Evolutionary conservation across 2,888 invertebrate genomes (phyloP), one percentile per base, ranked within the genome.

Genomic region (Andrena praecox): DNA sequence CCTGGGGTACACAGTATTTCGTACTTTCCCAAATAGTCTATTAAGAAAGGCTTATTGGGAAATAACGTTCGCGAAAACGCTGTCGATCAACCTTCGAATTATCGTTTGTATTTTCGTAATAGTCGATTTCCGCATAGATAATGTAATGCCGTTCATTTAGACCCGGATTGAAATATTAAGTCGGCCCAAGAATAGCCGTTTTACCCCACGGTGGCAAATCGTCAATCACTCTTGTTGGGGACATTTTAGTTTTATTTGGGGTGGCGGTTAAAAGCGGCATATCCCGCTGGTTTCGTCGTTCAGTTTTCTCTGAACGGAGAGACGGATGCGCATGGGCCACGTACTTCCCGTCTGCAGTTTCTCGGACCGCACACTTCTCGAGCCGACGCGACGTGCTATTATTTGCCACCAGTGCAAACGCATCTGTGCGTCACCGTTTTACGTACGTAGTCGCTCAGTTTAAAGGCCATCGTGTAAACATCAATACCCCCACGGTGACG

Each of bases 321-420:
- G 59, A 75, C 75, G 75, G 75, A 75, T 75, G 59, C 56, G 67
- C 10, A 68, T 63, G 48, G 48, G 69, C 79, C 64, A 27, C 75
- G 68, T 75, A 75, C 69, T 69, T 79, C 64, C 62, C 69, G 75
- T 75, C 75, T 79, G 35, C 50, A 62, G 77, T 77, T 42, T 42
- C 64, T 67, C 59, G 56, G 4, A 24, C 63, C 29, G 12, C 33
- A n/a, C 48, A 52, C 27, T 69, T 12, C 35, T 54, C 8, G 10
- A 8, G 20, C 0, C 56, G 33, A 10, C 60, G 27, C 60, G 24
- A 24, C 24, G 62, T 27, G 78, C 59, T 64, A 68, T 79, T 79
- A 74, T 73, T 79, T 69, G 63, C 63, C 27, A 48, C 68, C n/a
- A 76, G 69, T 76, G 16, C 50, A 68, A 75, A 16, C 24, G 50